A percentile compares a stretch with the other conserved stretches of the same genome.
Conservation (phyloP, 1,140 invertebrate genomes). For the Ridgeia piscesae region DNA sequence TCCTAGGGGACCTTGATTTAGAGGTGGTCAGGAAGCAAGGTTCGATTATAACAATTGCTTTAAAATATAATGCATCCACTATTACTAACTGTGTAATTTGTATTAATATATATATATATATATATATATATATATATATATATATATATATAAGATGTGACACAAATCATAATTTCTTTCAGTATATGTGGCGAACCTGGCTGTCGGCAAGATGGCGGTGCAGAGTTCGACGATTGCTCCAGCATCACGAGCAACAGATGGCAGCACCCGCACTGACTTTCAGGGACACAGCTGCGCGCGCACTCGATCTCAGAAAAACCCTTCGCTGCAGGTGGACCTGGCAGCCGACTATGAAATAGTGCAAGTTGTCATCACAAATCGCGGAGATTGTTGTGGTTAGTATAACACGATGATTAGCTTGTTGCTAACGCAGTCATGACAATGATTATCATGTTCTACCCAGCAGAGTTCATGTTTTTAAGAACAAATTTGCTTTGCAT, state of each 20-base stretch:
- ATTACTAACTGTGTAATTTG: no score
- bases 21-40: no score
- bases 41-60: no score
- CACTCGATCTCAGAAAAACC: neutral
- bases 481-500: no score
- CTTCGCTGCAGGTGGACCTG: conserved; percentile 12
- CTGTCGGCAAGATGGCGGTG: neutral
- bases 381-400: conserved; percentile 21
- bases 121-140: no score
- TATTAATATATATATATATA: no score
- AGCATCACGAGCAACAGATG: conserved; percentile 7
- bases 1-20: no score
- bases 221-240: conserved; percentile 8
- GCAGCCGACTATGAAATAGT: neutral
- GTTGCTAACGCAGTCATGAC: no score
- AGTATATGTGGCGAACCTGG: conserved; percentile 2
- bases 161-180: neutral
- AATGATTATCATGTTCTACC: no score
- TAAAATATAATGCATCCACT: no score
- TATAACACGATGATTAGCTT: neutral
- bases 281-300: neutral
- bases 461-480: no score
- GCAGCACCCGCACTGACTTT: neutral
- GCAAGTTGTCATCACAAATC: neutral
- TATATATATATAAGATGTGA: no score